phyloP scores from a whole-genome alignment of 1,140 invertebrate genomes.

The Drosophila ananassae region DNA sequence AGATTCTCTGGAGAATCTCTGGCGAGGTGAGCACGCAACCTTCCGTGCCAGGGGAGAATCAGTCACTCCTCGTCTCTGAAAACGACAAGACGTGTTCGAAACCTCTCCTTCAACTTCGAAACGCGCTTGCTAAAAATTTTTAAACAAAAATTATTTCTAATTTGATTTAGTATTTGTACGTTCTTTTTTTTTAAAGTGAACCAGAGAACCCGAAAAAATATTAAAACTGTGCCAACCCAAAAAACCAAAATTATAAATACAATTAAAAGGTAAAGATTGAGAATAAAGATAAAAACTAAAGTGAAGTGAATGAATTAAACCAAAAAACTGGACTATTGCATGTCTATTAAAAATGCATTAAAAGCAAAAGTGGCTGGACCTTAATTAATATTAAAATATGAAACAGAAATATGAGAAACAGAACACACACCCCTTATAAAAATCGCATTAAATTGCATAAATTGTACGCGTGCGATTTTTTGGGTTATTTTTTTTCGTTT shows the following conservation, averaged over 20 bases:
- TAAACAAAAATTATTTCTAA: background rate
- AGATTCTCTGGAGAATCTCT: background rate
- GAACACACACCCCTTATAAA: constrained; percentile 49
- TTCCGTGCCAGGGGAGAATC: constrained; percentile 55
- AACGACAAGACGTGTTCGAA: constrained; percentile 42
- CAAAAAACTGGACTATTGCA: constrained; percentile 2
- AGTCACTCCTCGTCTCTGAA: constrained; percentile 61
- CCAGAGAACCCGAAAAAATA: constrained; percentile 3
- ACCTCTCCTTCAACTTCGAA: constrained; percentile 2
- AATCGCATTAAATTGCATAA: constrained; percentile 56
- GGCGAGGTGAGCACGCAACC: constrained; percentile 49
- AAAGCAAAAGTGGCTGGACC: constrained; percentile 17
- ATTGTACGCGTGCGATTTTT: constrained; percentile 67
- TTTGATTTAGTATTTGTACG: background rate
- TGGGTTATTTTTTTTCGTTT: background rate
- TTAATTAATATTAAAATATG: constrained; percentile 41
- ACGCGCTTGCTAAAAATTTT: constrained; percentile 5
- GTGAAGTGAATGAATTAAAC: constrained; percentile 31
- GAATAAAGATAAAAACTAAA: background rate
- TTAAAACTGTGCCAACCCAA: background rate
- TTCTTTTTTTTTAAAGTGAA: constrained; percentile 6
- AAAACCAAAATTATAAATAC: constrained; percentile 1
- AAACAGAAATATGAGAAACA: background rate
- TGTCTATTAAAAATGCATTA: constrained; percentile 53
- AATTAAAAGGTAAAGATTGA: constrained; percentile 30